These are phyloP conservation scores for Macrophya alboannulata DNA, from an alignment of 2,888 invertebrate species.

Conservation along the genomic window DNA sequence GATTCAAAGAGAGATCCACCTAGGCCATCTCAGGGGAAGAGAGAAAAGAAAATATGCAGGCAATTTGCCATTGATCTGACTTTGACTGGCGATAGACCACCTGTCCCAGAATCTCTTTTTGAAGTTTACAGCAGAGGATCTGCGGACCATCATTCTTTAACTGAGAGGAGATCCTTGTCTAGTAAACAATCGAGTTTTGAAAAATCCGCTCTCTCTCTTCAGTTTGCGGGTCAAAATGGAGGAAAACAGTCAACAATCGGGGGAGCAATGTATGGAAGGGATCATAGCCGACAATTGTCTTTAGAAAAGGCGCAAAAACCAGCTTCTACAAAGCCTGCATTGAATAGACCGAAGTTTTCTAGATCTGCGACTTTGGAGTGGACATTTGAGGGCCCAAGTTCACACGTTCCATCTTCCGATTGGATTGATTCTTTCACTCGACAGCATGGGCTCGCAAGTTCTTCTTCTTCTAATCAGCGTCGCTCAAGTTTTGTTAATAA, in stretches of 20 bases:
- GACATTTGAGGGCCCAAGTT: slow-evolving; percentile 55
- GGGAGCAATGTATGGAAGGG: neutral
- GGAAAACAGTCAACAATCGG: neutral
- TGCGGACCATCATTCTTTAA: neutral
- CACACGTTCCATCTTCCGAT: slow-evolving; percentile 46
- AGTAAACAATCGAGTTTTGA: slow-evolving; percentile 19
- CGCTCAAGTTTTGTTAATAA: neutral
- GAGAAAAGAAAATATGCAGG: slow-evolving; percentile 44
- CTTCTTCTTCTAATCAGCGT: slow-evolving; percentile 1
- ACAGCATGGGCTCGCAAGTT: slow-evolving; percentile 48
- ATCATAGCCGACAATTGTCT: neutral
- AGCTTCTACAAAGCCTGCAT: neutral
- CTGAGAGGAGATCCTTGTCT: slow-evolving; percentile 7
- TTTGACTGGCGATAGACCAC: slow-evolving; percentile 3
- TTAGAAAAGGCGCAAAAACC: slow-evolving; percentile 8
- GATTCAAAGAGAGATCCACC: neutral
- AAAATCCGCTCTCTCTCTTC: slow-evolving; percentile 25
- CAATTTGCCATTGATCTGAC: slow-evolving; percentile 43
- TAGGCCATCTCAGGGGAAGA: neutral
- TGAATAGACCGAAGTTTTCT: slow-evolving; percentile 44
- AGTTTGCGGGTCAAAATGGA: neutral
- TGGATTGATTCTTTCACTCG: slow-evolving; percentile 56
- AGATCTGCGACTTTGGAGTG: slow-evolving; percentile 57
- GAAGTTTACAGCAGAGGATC: slow-evolving; percentile 29
- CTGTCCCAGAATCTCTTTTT: neutral